phyloP scores from a whole-genome alignment of 2,888 invertebrate species.

The Caenorhabditis uteleia region DNA sequence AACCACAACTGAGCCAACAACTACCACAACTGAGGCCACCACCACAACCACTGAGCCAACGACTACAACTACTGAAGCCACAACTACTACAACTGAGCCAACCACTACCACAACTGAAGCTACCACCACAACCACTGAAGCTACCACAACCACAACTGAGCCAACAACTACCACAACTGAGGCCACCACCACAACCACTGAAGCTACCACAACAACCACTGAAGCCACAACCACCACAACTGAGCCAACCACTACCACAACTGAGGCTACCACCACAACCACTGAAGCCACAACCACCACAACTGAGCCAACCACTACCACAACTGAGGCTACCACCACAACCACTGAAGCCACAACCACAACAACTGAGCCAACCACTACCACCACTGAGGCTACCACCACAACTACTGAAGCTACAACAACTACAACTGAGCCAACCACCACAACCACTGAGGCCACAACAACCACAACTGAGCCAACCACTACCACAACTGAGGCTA shows the following conservation, averaged over 20 bases:
- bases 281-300: slow-evolving; percentile 9
- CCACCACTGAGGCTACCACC: slow-evolving; percentile 2
- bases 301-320: slow-evolving; percentile 9
- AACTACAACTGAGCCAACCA: slow-evolving; percentile 11
- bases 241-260: slow-evolving; percentile 3
- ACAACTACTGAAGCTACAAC: slow-evolving; percentile 1
- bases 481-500: slow-evolving; percentile 5
- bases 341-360: slow-evolving; percentile 13
- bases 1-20: not conserved
- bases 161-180: slow-evolving; percentile 3
- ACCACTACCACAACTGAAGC: slow-evolving; percentile 6
- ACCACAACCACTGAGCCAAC: slow-evolving; percentile 8
- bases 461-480: slow-evolving; percentile 3
- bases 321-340: slow-evolving; percentile 12
- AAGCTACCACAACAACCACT: not conserved
- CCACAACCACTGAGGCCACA: slow-evolving; percentile 6
- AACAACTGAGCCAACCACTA: slow-evolving; percentile 6
- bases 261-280: slow-evolving; percentile 4
- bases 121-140: slow-evolving; percentile 5
- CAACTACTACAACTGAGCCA: not conserved
- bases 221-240: not conserved
- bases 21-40: not conserved
- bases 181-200: slow-evolving; percentile 8
- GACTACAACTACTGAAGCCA: slow-evolving; percentile 7
- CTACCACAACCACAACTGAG: slow-evolving; percentile 6